Conservation (phyloP, 2,113 vertebrate species). For the Junco hyemalis region DNA sequence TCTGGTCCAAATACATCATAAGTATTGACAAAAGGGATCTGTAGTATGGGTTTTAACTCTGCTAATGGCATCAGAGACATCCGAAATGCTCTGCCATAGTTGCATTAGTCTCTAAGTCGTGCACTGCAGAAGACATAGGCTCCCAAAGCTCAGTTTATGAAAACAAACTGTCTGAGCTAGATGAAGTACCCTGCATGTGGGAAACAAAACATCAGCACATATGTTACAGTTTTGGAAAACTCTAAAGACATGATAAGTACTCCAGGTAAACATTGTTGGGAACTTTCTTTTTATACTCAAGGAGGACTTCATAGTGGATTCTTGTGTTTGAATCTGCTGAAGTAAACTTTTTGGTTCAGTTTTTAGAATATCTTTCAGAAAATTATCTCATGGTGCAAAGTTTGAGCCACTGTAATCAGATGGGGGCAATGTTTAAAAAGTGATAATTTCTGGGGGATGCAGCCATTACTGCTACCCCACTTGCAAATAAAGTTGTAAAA, state of each 20-base stretch:
- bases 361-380: neutral
- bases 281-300: neutral
- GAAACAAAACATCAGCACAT: neutral
- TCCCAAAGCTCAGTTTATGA: neutral
- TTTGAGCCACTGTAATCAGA: neutral
- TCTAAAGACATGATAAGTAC: neutral
- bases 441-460: neutral
- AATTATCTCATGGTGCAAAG: neutral
- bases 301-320: neutral
- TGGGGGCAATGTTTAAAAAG: neutral
- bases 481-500: neutral
- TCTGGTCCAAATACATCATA: neutral
- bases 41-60: neutral
- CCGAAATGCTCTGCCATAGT: neutral
- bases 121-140: neutral
- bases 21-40: neutral
- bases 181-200: neutral
- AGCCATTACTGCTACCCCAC: neutral
- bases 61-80: neutral
- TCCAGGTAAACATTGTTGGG: neutral
- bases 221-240: neutral
- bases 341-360: neutral
- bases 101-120: rapidly evolving
- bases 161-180: neutral
- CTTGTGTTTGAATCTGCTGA: neutral